Base-by-base conservation (phyloP, 2,797 vertebrate genomes). In the Alca torda region DNA sequence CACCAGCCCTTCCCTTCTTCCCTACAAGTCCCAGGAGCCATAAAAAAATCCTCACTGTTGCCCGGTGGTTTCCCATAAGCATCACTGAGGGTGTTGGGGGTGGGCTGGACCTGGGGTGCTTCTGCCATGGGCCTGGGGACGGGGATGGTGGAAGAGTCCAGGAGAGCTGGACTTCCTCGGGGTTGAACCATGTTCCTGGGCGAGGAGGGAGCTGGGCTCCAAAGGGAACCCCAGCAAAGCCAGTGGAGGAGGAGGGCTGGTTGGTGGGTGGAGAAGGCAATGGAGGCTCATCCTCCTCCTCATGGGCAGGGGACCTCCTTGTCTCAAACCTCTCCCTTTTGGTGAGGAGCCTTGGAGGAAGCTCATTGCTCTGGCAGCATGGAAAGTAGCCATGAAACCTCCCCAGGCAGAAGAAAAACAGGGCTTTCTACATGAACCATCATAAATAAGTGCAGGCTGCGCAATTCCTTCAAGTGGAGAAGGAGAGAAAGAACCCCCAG, bases 131-230 rank as follows among this genome's bases (percentile, higher is more conserved):
- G 15, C 6, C 12, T 57, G 74, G n/a, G 53, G 18, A 51, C 16
- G 33, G 39, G 13, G n/a, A 6, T 16, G 50, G 2, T 43, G 75
- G 59, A 54, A n/a, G 48, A 37, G 23, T 11, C 60, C 24, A 24
- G 70, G 26, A 51, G 43, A 75, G 28, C 10, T 43, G 30, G 45
- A 60, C 41, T 45, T 63, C 30, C 41, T 80, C 37, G 24, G 21
- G 2, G 3, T 8, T 16, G 14, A 68, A 18, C 4, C 0, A 0
- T 2, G 6, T 18, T 11, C 16, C 2, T 0, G 11, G 18, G 9
- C 2, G 3, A 69, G 51, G 72, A 39, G 26, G 33, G 31, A 76
- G 1, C 50, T 60, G 86, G 16, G 16, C 35, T 61, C 35, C 19
- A 6, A 59, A 43, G 35, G 43, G 8, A 84, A 23, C 20, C n/a